Evolutionary conservation across 2,888 invertebrate genomes (phyloP), one percentile per base, ranked within the genome.

Genomic region (Drosophila anomelani): DNA sequence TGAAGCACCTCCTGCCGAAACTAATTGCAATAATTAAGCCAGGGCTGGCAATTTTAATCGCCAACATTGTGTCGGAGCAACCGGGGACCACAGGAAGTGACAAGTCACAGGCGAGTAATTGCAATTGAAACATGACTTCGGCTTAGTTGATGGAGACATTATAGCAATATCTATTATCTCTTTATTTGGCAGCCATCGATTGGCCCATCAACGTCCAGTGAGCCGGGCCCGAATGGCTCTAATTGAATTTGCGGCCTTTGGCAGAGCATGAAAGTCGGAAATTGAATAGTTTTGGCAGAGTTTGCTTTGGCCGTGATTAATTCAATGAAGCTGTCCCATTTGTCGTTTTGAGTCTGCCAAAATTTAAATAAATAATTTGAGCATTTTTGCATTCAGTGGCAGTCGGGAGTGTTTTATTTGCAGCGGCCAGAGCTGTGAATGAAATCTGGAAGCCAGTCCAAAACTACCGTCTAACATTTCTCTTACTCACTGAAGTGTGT

Each of bases 21-120:
- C 78, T 74, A 75, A 86, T 84, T 81, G 76, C 81, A 78, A 79
- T 83, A 81, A 81, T 80, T 76, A 78, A 71, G 71, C 49, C 56
- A 26, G 68, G 54, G 60, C 58, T 53, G 64, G 53, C 60, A 62
- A 68, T 71, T 81, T 66, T 60, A 79, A 67, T 73, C 69, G 54
- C 43, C 51, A n/a, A 49, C 72, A 49, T 55, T 70, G 60, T 68
- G 57, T 47, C 63, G 39, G 41, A 32, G 20, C 56, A 64, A 77
- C 58, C 61, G 53, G 51, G 70, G 10, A 43, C 46, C 60, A n/a
- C 47, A 20, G 55, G 26, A 43, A 55, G 63, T 56, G 49, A 26
- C 55, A 49, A 43, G 51, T 39, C 26, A 34, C 36, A 70, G 46
- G 41, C 57, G 63, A 61, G 63, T 79, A 81, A 77, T 75, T 70